These are phyloP conservation scores for Echinometra lucunter DNA, from an alignment of 53 echinoderm and acorn worm species.

Conservation along the genomic window DNA sequence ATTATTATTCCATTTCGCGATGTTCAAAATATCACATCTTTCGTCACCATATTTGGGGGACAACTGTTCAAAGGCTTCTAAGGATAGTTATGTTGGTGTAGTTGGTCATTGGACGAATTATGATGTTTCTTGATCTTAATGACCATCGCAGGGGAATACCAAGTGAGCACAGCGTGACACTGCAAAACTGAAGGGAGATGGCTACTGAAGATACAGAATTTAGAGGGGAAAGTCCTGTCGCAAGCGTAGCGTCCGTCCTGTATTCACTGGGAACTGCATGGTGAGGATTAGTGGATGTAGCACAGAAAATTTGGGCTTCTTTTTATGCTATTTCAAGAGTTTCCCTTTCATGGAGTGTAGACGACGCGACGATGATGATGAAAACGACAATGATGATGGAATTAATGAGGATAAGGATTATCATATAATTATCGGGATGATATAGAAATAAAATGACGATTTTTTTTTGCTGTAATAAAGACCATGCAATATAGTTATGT, in stretches of 20 bases:
- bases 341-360: no score
- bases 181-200: constrained; percentile 18
- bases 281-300: not conserved
- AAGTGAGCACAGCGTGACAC: not conserved
- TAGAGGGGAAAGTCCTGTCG: constrained; percentile 18
- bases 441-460: no score
- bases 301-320: not conserved
- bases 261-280: not conserved
- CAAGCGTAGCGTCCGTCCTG: constrained; percentile 1
- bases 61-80: not conserved
- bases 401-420: no score
- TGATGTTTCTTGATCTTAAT: constrained; percentile 27
- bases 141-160: not conserved
- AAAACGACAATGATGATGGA: no score
- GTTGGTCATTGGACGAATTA: constrained; percentile 24
- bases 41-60: not conserved
- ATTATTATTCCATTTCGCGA: not conserved
- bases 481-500: no score
- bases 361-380: no score
- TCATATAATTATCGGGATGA: no score
- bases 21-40: not conserved
- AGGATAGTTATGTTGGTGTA: not conserved
- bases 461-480: no score
- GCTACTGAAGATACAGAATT: not conserved
- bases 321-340: no score